A percentile compares a stretch with the other conserved stretches of the same genome.
phyloP scores from a whole-genome alignment of 2,888 invertebrate species.

The Pammene aurita region DNA sequence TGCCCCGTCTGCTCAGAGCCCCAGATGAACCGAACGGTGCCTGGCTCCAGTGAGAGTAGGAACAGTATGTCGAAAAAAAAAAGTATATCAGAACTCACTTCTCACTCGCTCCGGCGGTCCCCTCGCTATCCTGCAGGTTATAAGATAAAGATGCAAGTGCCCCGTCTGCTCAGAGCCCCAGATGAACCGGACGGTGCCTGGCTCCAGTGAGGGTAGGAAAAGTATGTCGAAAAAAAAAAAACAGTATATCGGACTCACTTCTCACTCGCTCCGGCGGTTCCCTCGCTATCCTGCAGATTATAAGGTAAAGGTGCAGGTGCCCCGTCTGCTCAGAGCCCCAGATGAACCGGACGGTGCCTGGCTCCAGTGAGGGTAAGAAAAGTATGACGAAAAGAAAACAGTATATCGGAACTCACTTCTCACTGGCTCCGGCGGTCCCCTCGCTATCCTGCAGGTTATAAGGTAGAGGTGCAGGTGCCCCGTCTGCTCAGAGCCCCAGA shows the following conservation, averaged over 20 bases:
- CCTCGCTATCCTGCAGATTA: conserved; percentile 84
- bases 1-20: too few species aligned
- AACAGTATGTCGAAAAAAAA: too few species aligned
- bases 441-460: too few species aligned
- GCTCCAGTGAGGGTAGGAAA: conserved; percentile 86
- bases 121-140: conserved; percentile 84
- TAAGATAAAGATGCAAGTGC: conserved; percentile 92
- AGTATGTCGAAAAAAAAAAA: too few species aligned
- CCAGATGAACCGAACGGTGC: too few species aligned
- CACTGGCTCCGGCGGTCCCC: too few species aligned
- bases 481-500: too few species aligned
- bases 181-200: conserved; percentile 86
- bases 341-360: conserved; percentile 86
- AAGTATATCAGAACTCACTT: too few species aligned
- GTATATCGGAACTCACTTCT: too few species aligned
- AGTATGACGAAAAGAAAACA: too few species aligned
- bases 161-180: conserved; percentile 98
- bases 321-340: conserved; percentile 98
- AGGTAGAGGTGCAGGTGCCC: too few species aligned
- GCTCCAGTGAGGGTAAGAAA: conserved; percentile 86
- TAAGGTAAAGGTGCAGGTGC: conserved; percentile 92
- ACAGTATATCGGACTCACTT: conserved; percentile 60
- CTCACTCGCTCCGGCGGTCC: conserved; percentile 46
- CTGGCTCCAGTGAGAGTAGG: too few species aligned
- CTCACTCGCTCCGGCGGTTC: conserved; percentile 46